Conservation (phyloP, 2,797 vertebrate genomes). For the Cirrhinus mrigala region DNA sequence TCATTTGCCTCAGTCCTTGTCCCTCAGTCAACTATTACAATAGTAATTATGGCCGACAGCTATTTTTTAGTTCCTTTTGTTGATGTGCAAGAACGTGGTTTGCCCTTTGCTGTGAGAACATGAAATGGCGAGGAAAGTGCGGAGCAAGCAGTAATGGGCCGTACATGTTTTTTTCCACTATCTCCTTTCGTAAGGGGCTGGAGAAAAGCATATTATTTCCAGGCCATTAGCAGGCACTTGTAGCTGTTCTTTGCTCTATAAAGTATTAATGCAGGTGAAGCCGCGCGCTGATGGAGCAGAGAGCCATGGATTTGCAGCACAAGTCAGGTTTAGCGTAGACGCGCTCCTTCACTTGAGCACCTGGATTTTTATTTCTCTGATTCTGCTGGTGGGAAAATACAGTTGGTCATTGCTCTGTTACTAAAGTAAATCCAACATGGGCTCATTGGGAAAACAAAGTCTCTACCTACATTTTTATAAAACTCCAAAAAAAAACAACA, state of each 20-base stretch:
- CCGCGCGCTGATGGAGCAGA: slow-evolving; percentile 48
- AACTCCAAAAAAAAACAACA: not conserved
- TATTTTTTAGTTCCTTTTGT: slow-evolving; percentile 69
- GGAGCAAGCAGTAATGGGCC: slow-evolving; percentile 57
- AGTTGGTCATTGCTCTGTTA: slow-evolving; percentile 16
- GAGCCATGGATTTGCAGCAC: slow-evolving; percentile 39
- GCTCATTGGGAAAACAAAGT: not conserved
- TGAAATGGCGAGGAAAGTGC: slow-evolving; percentile 61
- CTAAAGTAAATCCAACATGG: not conserved
- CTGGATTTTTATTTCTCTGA: slow-evolving; percentile 19
- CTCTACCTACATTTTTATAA: not conserved
- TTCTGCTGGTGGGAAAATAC: not conserved
- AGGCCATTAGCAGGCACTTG: slow-evolving; percentile 61
- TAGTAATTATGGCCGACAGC: slow-evolving; percentile 68
- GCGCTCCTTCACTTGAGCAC: not conserved
- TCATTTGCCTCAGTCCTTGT: slow-evolving; percentile 60
- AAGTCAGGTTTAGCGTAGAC: slow-evolving; percentile 13
- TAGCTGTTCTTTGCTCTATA: slow-evolving; percentile 50
- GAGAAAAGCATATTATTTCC: slow-evolving; percentile 64
- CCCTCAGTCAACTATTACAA: slow-evolving; percentile 58
- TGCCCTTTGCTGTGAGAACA: slow-evolving; percentile 66
- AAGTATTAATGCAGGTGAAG: slow-evolving; percentile 58
- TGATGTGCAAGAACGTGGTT: slow-evolving; percentile 53
- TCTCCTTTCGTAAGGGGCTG: slow-evolving; percentile 43
- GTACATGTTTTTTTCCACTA: slow-evolving; percentile 47